A percentile compares a stretch with the other conserved stretches of the same genome.
Conservation (phyloP, 2,797 vertebrate genomes). For the Coreius guichenoti region DNA sequence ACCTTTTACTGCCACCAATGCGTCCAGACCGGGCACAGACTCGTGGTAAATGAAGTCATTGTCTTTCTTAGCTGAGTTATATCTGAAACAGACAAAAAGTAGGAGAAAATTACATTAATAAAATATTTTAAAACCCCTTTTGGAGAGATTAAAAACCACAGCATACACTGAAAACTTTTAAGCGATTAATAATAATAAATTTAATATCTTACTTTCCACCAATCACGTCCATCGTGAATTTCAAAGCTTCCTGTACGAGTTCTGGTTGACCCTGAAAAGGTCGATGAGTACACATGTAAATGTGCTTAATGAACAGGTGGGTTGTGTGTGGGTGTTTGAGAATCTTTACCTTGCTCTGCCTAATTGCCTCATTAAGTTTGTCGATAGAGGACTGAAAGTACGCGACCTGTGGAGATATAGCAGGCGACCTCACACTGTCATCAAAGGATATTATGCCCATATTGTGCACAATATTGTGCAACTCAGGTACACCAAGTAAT, state of each 20-base stretch:
- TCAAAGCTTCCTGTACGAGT: constrained; percentile 82
- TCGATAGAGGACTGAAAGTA: constrained; percentile 86
- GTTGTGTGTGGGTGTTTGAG: background rate
- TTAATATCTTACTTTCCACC: constrained; percentile 85
- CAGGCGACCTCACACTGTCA: background rate
- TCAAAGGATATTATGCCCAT: background rate
- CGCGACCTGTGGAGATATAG: constrained; percentile 74
- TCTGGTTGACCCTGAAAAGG: constrained; percentile 82
- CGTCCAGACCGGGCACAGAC: constrained; percentile 79
- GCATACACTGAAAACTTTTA: background rate
- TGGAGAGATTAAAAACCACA: background rate
- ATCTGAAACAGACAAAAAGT: constrained; percentile 68
- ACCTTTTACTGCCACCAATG: constrained; percentile 85
- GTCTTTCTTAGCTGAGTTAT: constrained; percentile 86
- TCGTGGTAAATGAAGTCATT: constrained; percentile 90
- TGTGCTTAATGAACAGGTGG: background rate
- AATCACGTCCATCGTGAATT: constrained; percentile 86
- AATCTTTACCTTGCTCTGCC: constrained; percentile 80
- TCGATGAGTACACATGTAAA: background rate
- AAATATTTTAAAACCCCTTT: background rate
- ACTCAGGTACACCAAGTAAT: background rate
- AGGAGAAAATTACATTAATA: background rate
- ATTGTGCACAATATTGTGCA: background rate
- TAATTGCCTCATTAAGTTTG: constrained; percentile 86
- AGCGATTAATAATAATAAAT: background rate